Base-by-base conservation (phyloP, 2,888 invertebrate genomes). In the Oxycera nigricornis region DNA sequence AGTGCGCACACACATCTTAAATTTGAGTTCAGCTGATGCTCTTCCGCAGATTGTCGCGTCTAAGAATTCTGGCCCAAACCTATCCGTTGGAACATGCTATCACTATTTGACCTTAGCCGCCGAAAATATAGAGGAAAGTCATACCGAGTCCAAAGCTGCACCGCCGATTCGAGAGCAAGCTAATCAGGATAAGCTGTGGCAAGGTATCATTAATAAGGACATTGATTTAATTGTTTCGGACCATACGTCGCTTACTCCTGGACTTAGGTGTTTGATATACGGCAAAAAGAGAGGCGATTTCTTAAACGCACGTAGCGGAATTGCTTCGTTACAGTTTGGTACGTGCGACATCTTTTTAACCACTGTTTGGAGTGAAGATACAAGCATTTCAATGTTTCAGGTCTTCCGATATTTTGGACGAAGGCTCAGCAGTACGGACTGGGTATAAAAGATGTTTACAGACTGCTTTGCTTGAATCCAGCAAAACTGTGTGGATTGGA, bases 11-110 rank as follows among this genome's bases (percentile, higher is more conserved):
- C 92, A 92, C 81, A 88, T 90, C 41, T 90, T 92, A 1, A 92
- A 92, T 81, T 86, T 92, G 7, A 92, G 92, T 59, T 86, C 91
- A 1, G 87, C 89, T 0, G 86, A 87, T 7, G 89, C 89, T 1
- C 82, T 92, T 26, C 87, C 89, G 0, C 78, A 90, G n/a, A 83
- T 92, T 62, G 83, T 85, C 41, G 82, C 87, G 65, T 88, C 80
- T 61, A 80, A 79, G 26, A 83, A 81, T 0, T 87, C 86, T 80
- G 88, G 89, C 2, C 87, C 86, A 0, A 88, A 88, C 0, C 84
- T 92, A 74, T 91, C 91, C 0, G 90, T 89, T 0, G 92, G 92
- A 83, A 93, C 92, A 1, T 92, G 92, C 81, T 90, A 91, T 78
- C 93, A 92, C 82, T 92, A 92, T 82, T 84, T 93, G 28, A 86